These are phyloP conservation scores for Criorhina ranunculi DNA, from an alignment of 2,888 invertebrate genomes.

Conservation along the genomic window DNA sequence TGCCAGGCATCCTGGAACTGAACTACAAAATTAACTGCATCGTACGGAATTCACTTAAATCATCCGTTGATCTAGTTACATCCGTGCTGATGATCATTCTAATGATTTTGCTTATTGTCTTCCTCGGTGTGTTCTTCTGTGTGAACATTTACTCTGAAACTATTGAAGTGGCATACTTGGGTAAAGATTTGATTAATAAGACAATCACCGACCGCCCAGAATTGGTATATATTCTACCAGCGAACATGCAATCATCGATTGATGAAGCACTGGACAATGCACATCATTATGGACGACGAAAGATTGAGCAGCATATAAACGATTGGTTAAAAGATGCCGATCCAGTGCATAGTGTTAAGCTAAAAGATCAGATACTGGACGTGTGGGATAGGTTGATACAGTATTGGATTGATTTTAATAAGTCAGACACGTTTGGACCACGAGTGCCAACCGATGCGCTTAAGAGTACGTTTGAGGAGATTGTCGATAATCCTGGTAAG, in stretches of 20 bases:
- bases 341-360: constrained; percentile 90
- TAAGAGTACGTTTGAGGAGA: constrained; percentile 89
- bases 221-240: constrained; percentile 91
- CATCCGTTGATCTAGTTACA: constrained; percentile 93
- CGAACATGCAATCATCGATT: constrained; percentile 87
- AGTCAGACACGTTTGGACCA: constrained; percentile 87
- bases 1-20: constrained; percentile 91
- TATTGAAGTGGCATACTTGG: constrained; percentile 94
- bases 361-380: constrained; percentile 95
- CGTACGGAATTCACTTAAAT: constrained; percentile 88
- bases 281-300: constrained; percentile 95
- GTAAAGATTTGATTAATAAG: constrained; percentile 94
- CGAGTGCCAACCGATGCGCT: constrained; percentile 90
- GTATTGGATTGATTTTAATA: constrained; percentile 92
- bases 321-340: constrained; percentile 92
- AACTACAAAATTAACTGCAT: constrained; percentile 87
- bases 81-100: constrained; percentile 93
- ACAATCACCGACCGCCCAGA: constrained; percentile 96
- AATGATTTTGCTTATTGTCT: constrained; percentile 91
- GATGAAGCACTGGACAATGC: constrained; percentile 97
- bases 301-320: constrained; percentile 94
- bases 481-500: constrained; percentile 91
- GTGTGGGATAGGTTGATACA: constrained; percentile 97
- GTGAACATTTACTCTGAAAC: constrained; percentile 96
- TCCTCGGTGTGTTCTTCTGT: constrained; percentile 90